These are phyloP conservation scores for Oryzias dopingdopingensis DNA, from an alignment of 2,797 vertebrate species.

Conservation along the genomic window DNA sequence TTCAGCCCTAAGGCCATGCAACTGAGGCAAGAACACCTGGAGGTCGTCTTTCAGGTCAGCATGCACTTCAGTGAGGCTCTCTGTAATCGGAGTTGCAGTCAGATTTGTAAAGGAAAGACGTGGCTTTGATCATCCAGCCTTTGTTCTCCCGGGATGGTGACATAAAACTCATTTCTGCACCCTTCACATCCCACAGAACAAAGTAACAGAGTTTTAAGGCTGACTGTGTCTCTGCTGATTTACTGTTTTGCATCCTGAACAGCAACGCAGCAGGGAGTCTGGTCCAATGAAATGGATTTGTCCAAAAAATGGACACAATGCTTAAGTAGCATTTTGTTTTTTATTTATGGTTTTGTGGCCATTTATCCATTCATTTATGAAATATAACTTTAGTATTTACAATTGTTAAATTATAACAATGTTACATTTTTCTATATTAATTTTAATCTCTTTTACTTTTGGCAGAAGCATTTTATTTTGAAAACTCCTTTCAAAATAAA, in stretches of 20 bases:
- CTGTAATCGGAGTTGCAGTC: constrained; percentile 21
- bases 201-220: constrained; percentile 20
- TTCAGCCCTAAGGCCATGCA: background rate
- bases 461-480: too few relatives aligned
- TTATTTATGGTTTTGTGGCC: too few relatives aligned
- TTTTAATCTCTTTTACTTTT: too few relatives aligned
- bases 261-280: background rate
- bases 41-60: background rate
- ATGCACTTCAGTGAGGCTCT: constrained; percentile 7
- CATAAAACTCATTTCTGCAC: constrained; percentile 20
- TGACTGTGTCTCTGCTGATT: constrained; percentile 10
- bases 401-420: too few relatives aligned
- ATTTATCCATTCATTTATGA: too few relatives aligned
- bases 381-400: too few relatives aligned
- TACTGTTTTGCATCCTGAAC: constrained; percentile 14
- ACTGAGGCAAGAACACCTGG: constrained; percentile 2
- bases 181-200: constrained; percentile 20
- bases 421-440: too few relatives aligned
- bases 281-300: background rate
- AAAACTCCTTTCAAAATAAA: too few relatives aligned
- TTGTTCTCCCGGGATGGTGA: constrained; percentile 34
- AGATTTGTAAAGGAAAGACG: constrained; percentile 1
- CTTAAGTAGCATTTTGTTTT: too few relatives aligned
- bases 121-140: constrained; percentile 33
- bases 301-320: background rate